These are phyloP conservation scores for Orthosia incerta DNA, from an alignment of 2,888 invertebrate genomes.

Conservation along the genomic window DNA sequence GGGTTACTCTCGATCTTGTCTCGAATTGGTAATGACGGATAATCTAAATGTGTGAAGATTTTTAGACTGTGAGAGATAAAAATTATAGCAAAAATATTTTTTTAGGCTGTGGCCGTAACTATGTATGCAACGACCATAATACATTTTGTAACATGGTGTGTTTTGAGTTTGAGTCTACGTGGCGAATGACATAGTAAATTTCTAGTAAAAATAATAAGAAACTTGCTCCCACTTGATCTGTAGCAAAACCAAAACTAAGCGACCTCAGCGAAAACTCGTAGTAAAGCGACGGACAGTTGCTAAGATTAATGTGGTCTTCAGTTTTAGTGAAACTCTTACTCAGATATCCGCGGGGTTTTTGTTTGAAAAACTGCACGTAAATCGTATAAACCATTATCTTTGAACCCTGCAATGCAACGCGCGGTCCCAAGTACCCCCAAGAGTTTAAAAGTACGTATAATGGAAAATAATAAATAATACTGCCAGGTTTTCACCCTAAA, in stretches of 20 bases:
- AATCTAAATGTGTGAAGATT: no score
- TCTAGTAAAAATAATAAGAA: not conserved
- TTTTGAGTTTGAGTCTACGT: no score
- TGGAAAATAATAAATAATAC: slow-evolving; percentile 66
- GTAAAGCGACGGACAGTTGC: slow-evolving; percentile 76
- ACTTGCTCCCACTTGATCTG: not conserved
- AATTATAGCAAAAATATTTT: not conserved
- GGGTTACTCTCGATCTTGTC: slow-evolving; percentile 38
- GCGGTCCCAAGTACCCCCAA: slow-evolving; percentile 54
- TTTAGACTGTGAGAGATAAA: not conserved
- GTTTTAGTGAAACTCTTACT: slow-evolving; percentile 79
- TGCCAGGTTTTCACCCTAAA: slow-evolving; percentile 68
- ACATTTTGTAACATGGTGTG: not conserved
- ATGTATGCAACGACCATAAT: no score
- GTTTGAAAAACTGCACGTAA: slow-evolving; percentile 58
- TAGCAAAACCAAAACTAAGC: slow-evolving; percentile 25
- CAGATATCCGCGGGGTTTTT: slow-evolving; percentile 76
- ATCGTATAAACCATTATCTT: slow-evolving; percentile 59
- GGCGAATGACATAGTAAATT: no score
- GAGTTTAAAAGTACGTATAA: slow-evolving; percentile 63
- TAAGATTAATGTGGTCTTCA: slow-evolving; percentile 85
- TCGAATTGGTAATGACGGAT: slow-evolving; percentile 6
- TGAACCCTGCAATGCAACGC: slow-evolving; percentile 52
- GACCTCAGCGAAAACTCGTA: slow-evolving; percentile 63
- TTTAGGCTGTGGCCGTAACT: not conserved